Base-by-base conservation (phyloP, 2,888 invertebrate species). In the Prostheceraeus crozeri region DNA sequence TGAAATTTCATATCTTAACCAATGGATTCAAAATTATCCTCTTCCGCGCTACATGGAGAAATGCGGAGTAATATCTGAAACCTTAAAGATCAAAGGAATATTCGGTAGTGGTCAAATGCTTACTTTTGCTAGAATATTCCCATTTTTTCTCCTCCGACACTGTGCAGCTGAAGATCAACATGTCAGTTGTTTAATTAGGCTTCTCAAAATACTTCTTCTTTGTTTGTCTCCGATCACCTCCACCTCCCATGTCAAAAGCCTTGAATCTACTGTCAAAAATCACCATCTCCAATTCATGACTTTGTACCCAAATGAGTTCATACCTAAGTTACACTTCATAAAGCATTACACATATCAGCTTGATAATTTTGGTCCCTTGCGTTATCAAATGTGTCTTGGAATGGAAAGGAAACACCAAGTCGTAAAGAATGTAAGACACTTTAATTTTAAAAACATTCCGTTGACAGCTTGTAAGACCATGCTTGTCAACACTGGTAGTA, bases 391-490 rank as follows among this genome's bases (percentile, higher is more conserved):
- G 40, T 40, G 40, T n/a, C 19, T 40, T n/a, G n/a, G 6, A 8
- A 19, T 40, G 4, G 40, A 40, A 14, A 6, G 40, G 19, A 40
- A 40, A 4, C 40, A 40, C n/a, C 40, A 40, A 14, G n/a, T n/a
- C 6, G 40, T 40, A 6, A 40, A 40, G 40, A 40, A 40, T 40
- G n/a, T 40, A 6, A 6, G 40, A 6, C 40, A 40, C 19, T 40
- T 40, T 14, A 40, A 40, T n/a, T 40, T 40, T 19, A 40, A 14
- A 23, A 40, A 40, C n/a, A 40, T 40, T 14, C 8, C 40, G 19
- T 14, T 4, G 40, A 10, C 8, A 19, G 40, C 40, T 4, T 19
- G n/a, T 14, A 40, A 40, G n/a, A 6, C 8, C 19, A 14, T 40
- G 6, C 8, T 40, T 40, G 19, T 8, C 4, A 40, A n/a, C n/a